These are phyloP conservation scores for Falco berigora DNA, from an alignment of 2,797 vertebrate species.

Conservation along the genomic window DNA sequence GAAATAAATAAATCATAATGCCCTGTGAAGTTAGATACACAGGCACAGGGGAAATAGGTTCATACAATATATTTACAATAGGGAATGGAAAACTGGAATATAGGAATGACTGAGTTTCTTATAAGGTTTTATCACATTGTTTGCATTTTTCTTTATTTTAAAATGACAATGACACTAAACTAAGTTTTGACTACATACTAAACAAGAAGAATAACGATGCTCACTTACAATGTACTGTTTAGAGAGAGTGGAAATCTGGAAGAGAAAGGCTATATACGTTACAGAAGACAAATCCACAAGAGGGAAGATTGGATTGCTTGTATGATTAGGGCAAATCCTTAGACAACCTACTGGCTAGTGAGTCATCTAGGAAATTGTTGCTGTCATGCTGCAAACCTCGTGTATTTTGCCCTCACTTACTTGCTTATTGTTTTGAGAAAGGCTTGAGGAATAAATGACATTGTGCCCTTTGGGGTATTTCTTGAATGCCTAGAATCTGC, in stretches of 20 bases:
- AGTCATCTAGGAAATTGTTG: not conserved
- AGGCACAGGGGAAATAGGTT: rapidly evolving
- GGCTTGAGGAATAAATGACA: not conserved
- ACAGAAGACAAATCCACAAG: not conserved
- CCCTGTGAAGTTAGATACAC: not conserved
- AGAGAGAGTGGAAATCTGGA: not conserved
- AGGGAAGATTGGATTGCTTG: not conserved
- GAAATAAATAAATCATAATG: not conserved
- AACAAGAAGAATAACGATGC: not conserved
- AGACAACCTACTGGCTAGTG: not conserved
- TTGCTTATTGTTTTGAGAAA: not conserved
- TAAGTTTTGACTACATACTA: not conserved
- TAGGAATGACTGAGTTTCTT: not conserved
- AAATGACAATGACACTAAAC: not conserved
- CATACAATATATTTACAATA: not conserved
- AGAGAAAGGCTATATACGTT: not conserved
- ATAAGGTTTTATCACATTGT: not conserved
- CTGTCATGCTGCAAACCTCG: not conserved
- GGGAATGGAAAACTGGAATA: not conserved
- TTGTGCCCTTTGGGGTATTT: not conserved
- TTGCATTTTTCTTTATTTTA: not conserved
- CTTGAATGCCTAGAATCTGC: not conserved
- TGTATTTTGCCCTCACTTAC: not conserved
- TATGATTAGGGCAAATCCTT: not conserved
- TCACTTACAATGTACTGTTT: not conserved